Percentiles rank a stretch among this genome's conserved stretches.
These are phyloP conservation scores for Mus spicilegus DNA, from an alignment of 2,113 vertebrate species.

Conservation along the genomic window DNA sequence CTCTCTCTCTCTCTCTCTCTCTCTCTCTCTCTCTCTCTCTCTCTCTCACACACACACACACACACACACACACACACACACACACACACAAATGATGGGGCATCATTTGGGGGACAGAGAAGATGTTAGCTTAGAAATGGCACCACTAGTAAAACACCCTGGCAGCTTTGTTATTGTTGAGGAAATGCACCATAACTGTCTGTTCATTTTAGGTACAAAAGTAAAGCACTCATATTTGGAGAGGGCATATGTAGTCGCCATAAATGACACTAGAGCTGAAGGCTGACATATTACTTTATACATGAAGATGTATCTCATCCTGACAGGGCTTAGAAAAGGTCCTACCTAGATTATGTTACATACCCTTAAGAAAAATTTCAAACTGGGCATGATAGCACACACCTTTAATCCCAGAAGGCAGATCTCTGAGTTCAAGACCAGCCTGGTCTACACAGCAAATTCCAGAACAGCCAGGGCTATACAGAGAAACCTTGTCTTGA, in stretches of 20 bases:
- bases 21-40: neutral
- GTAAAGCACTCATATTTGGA: neutral
- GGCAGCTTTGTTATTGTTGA: conserved; percentile 14
- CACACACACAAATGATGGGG: neutral
- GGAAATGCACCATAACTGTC: neutral
- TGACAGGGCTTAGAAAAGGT: neutral
- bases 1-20: neutral
- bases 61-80: neutral
- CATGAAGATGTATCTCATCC: neutral
- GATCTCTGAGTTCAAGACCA: neutral
- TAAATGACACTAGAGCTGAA: conserved; percentile 10
- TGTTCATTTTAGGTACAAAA: neutral
- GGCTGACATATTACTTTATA: conserved; percentile 22
- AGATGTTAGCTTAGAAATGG: neutral
- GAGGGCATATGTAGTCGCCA: neutral
- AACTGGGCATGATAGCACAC: neutral
- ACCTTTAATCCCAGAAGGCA: neutral
- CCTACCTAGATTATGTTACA: conserved; percentile 17
- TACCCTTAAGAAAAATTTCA: conserved; percentile 37
- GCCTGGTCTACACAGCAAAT: neutral
- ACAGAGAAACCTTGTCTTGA: neutral
- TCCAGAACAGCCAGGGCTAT: neutral
- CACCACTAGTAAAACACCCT: neutral
- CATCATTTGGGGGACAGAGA: neutral
- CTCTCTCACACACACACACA: neutral